These are phyloP conservation scores for Agrochola macilenta DNA, from an alignment of 2,888 invertebrate species.

Conservation along the genomic window DNA sequence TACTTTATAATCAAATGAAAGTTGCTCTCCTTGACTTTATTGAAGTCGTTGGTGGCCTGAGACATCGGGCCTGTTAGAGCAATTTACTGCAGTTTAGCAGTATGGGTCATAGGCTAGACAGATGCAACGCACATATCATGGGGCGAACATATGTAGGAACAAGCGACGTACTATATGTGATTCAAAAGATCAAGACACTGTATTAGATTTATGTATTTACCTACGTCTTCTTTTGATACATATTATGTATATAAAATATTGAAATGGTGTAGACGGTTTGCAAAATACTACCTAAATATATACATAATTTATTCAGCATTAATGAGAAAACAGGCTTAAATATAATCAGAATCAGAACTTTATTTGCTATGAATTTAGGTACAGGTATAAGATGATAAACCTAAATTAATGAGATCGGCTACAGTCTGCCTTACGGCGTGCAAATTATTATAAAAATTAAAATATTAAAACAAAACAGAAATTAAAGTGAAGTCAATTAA, in stretches of 20 bases:
- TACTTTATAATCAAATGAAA: slow-evolving; percentile 47
- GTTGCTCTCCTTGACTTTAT: slow-evolving; percentile 53
- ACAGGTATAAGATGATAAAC: no score
- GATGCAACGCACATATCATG: slow-evolving; percentile 37
- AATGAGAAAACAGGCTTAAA: background rate
- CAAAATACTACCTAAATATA: background rate
- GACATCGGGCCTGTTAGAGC: slow-evolving; percentile 45
- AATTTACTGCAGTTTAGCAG: slow-evolving; percentile 59
- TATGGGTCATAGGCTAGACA: slow-evolving; percentile 57
- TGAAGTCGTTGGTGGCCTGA: slow-evolving; percentile 16
- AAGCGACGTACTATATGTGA: background rate
- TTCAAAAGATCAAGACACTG: background rate
- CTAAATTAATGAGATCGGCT: no score
- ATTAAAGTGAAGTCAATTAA: no score
- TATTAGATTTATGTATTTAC: background rate
- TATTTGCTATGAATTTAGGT: no score
- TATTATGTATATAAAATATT: background rate
- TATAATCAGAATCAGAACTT: no score
- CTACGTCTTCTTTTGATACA: no score
- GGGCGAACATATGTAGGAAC: slow-evolving; percentile 1
- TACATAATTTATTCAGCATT: background rate
- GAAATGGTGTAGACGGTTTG: background rate
- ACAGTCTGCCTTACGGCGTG: no score
- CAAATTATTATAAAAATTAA: no score
- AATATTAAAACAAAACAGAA: no score